Conservation (phyloP, 2,888 invertebrate species). For the Drosophila demipolita region DNA sequence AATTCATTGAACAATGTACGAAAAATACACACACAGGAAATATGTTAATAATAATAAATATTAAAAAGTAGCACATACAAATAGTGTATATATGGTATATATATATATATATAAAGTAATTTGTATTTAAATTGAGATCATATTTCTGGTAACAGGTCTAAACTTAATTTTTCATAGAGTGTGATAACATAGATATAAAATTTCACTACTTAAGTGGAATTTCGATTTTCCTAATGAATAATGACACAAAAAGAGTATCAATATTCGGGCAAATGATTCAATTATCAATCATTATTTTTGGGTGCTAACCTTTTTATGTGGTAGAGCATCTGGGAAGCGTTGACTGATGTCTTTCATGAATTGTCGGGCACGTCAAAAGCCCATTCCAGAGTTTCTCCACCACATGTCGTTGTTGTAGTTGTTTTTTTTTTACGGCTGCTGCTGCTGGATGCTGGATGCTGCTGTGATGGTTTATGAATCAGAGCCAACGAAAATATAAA, state of each 20-base stretch:
- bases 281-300: not conserved
- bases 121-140: not conserved
- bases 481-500: conserved; percentile 55
- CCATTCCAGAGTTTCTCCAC: conserved; percentile 23
- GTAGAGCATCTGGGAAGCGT: conserved; percentile 38
- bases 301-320: not conserved
- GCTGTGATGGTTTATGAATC: conserved; percentile 57
- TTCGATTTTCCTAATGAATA: not conserved
- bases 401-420: conserved; percentile 46
- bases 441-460: conserved; percentile 23
- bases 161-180: not conserved
- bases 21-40: not conserved
- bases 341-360: conserved; percentile 13
- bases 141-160: not conserved
- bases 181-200: not conserved
- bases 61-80: not conserved
- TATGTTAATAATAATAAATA: not conserved
- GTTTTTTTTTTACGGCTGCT: conserved; percentile 11
- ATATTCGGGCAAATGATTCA: not conserved
- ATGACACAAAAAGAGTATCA: too few relatives aligned
- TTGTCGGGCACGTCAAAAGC: conserved; percentile 28
- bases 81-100: not conserved
- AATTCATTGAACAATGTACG: not conserved
- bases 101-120: not conserved
- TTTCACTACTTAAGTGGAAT: not conserved